phyloP scores from a whole-genome alignment of 2,888 invertebrate genomes.

The Drosophila anceps region DNA sequence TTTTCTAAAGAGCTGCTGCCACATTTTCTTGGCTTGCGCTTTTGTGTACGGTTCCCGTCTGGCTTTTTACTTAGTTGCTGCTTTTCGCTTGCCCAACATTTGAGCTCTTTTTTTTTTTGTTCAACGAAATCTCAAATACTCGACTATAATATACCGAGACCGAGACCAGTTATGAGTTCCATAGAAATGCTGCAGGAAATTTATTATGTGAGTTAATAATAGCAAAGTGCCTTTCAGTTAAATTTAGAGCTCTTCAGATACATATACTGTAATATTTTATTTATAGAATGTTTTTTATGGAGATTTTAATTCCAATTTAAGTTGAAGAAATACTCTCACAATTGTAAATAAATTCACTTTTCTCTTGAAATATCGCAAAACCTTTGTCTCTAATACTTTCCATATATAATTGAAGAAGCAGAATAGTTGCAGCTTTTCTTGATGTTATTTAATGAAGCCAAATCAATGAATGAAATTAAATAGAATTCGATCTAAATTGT shows the following conservation, averaged over 20 bases:
- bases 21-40: conserved; percentile 42
- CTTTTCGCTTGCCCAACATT: conserved; percentile 28
- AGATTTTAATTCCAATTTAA: not conserved
- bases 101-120: not conserved
- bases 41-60: conserved; percentile 30
- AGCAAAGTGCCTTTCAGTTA: not conserved
- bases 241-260: not conserved
- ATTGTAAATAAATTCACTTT: not conserved
- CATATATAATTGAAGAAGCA: no score
- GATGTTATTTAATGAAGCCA: no score
- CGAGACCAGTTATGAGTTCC: not conserved
- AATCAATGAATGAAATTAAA: no score
- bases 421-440: no score
- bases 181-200: not conserved
- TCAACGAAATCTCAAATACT: not conserved
- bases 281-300: not conserved
- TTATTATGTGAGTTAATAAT: not conserved
- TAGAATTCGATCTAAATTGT: no score
- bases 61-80: conserved; percentile 25
- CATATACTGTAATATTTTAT: not conserved
- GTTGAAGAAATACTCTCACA: not conserved
- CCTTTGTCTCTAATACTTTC: not conserved
- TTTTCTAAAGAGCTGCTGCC: conserved; percentile 29
- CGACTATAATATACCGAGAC: conserved; percentile 28
- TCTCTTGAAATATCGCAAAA: not conserved